Percentiles rank a stretch among this genome's conserved stretches.
Evolutionary conservation across 2,797 vertebrate species (phyloP).

Genomic region (Notamacropus eugenii): DNA sequence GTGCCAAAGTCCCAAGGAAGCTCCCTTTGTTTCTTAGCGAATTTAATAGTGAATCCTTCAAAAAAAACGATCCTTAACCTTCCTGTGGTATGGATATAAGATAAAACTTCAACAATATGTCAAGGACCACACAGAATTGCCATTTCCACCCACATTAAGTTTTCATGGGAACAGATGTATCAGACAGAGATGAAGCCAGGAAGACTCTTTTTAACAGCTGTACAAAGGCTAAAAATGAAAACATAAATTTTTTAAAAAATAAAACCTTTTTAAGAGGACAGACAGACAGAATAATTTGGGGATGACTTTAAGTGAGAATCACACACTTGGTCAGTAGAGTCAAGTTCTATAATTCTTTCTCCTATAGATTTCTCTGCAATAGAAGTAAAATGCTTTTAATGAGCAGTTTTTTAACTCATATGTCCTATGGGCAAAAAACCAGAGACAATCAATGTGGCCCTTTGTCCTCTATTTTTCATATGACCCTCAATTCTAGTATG

Average conservation of each 20-base stretch:
- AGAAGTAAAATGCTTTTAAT: neutral
- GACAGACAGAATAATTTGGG: neutral
- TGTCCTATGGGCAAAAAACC: neutral
- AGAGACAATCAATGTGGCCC: too few relatives aligned
- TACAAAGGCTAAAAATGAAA: neutral
- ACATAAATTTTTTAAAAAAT: neutral
- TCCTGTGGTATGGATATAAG: neutral
- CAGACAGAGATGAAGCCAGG: neutral
- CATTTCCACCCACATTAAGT: neutral
- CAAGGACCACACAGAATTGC: neutral
- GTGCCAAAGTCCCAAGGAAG: neutral
- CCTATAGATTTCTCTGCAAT: neutral
- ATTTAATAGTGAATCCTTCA: neutral
- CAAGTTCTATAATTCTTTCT: neutral
- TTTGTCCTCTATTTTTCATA: neutral
- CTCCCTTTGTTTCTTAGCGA: neutral
- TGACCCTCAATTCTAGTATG: neutral
- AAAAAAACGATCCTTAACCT: neutral
- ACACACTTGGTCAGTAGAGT: neutral
- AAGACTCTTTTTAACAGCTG: neutral
- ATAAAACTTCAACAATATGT: neutral
- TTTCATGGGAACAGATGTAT: neutral
- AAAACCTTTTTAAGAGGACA: neutral
- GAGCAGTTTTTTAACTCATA: neutral
- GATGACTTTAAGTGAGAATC: neutral